Conservation (phyloP, 2,888 invertebrate species). For the Psococerastis gibbosa region DNA sequence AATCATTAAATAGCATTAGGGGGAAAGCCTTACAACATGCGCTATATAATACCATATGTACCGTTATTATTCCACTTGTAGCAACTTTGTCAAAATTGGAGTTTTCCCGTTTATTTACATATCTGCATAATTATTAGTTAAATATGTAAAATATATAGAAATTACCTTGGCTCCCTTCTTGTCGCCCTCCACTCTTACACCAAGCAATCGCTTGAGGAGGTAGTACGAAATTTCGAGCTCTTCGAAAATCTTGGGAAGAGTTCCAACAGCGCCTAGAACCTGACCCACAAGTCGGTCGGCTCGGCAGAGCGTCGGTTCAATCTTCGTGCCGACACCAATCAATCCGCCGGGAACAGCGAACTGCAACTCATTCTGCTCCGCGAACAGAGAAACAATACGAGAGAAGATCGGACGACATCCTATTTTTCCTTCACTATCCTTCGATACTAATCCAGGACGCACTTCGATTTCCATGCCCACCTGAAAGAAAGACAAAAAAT, state of each 20-base stretch:
- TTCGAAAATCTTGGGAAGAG: conserved; percentile 90
- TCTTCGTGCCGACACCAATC: conserved; percentile 97
- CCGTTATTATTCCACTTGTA: too few species aligned
- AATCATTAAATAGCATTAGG: too few species aligned
- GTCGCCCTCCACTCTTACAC: conserved; percentile 96
- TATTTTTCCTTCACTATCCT: conserved; percentile 86
- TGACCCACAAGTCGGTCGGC: conserved; percentile 98
- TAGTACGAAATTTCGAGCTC: conserved; percentile 98
- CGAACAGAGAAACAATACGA: conserved; percentile 87
- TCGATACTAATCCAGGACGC: conserved; percentile 91
- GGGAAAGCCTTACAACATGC: too few species aligned
- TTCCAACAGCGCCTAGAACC: conserved; percentile 88
- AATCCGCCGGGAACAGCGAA: conserved; percentile 99
- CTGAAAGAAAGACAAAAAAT: conserved; percentile 22
- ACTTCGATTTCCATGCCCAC: conserved; percentile 99
- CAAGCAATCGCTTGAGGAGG: conserved; percentile 81
- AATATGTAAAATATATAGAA: too few species aligned
- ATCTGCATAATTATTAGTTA: too few species aligned
- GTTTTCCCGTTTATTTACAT: too few species aligned
- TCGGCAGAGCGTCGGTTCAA: conserved; percentile 95
- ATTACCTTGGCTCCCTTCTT: conserved; percentile 90
- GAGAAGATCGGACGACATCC: conserved; percentile 95
- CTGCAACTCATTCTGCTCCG: conserved; percentile 96
- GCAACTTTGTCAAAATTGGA: too few species aligned
- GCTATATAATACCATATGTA: too few species aligned